Conservation (phyloP, 2,888 invertebrate genomes). For the Julus scanicus region DNA sequence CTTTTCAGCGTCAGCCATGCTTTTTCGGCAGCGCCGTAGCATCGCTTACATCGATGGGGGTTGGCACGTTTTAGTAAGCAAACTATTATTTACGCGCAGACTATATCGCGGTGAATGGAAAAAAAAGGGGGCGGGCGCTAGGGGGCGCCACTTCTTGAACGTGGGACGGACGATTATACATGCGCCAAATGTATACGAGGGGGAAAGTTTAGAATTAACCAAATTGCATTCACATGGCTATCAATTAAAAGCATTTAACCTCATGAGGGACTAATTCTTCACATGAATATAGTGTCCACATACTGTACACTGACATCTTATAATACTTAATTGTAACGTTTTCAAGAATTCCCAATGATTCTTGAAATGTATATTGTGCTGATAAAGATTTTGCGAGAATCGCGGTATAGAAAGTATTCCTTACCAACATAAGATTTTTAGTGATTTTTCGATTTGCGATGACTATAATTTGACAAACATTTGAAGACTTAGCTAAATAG, state of each 20-base stretch:
- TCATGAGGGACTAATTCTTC: neutral
- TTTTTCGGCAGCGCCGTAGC: conserved; percentile 27
- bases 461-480: no score
- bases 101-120: conserved; percentile 9
- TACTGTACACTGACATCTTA: no score
- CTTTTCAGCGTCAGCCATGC: conserved; percentile 27
- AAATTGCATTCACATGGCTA: conserved; percentile 10
- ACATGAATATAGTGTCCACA: no score
- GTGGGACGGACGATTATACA: neutral
- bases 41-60: conserved; percentile 33
- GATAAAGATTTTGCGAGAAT: no score
- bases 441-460: no score
- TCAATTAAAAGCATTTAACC: conserved; percentile 26
- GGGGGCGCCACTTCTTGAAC: conserved; percentile 27
- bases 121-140: conserved; percentile 28
- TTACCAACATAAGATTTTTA: no score
- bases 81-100: conserved; percentile 20
- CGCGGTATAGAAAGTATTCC: no score
- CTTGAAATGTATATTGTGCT: no score
- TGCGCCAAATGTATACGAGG: neutral
- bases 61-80: conserved; percentile 27
- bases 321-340: no score
- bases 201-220: conserved; percentile 4
- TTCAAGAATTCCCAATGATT: no score
- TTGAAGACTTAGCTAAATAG: no score